Percentiles rank a stretch among this genome's conserved stretches.
phyloP scores from a whole-genome alignment of 2,797 vertebrate genomes.

The Geotria australis region DNA sequence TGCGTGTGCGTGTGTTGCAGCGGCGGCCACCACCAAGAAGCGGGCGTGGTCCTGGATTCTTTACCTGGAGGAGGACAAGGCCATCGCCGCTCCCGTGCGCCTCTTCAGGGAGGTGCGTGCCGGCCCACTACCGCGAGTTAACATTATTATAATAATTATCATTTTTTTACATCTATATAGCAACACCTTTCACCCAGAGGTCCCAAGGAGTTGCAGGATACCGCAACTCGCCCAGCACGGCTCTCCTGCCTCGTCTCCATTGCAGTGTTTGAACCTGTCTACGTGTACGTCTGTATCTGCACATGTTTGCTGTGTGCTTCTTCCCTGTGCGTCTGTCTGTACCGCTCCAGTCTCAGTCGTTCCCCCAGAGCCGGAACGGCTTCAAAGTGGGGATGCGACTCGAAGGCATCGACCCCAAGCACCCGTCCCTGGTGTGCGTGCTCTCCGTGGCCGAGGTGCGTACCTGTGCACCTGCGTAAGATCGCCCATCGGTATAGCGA shows the following conservation, averaged over 20 bases:
- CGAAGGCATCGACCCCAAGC: constrained; percentile 24
- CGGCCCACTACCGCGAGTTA: no score
- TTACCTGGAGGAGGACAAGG: constrained; percentile 65
- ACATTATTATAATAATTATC: no score
- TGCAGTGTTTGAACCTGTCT: not conserved
- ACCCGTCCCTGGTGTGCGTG: constrained; percentile 29
- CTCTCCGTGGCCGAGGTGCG: constrained; percentile 26
- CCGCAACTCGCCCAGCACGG: no score
- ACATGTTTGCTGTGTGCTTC: not conserved
- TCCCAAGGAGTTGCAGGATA: no score
- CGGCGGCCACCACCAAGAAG: constrained; percentile 11
- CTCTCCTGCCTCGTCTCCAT: no score
- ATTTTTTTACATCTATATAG: no score
- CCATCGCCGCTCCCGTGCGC: constrained; percentile 37
- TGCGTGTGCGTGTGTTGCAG: not conserved
- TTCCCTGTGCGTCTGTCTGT: not conserved
- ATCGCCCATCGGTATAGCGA: no score
- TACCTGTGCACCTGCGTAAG: not conserved
- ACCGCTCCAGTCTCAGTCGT: constrained; percentile 16
- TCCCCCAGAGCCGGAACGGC: constrained; percentile 13
- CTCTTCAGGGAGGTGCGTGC: constrained; percentile 71
- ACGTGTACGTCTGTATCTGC: not conserved
- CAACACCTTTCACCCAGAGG: no score
- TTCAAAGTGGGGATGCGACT: constrained; percentile 30
- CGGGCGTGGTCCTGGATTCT: constrained; percentile 60